These are phyloP conservation scores for Prosopocoilus inquinatus DNA, from an alignment of 2,888 invertebrate species.

Conservation along the genomic window DNA sequence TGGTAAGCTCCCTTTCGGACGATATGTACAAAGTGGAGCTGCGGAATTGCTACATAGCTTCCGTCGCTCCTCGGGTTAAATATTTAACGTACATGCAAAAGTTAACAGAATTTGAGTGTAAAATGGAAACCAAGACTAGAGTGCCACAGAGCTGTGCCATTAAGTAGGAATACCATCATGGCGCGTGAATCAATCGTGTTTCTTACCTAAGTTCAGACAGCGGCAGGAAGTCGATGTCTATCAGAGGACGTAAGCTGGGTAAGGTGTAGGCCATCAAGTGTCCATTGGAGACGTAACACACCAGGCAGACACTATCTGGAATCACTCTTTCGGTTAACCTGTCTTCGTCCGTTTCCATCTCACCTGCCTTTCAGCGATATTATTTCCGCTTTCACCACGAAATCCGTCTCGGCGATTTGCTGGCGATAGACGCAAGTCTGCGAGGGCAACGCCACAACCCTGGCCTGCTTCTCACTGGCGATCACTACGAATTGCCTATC, in stretches of 20 bases:
- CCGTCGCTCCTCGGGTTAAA: neutral
- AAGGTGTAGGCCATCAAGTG: constrained; percentile 92
- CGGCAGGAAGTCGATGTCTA: constrained; percentile 93
- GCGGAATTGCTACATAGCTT: neutral
- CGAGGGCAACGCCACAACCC: constrained; percentile 90
- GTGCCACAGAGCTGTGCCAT: constrained; percentile 15
- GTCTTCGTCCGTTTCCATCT: too few relatives aligned
- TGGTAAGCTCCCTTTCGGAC: neutral
- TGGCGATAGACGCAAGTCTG: constrained; percentile 93
- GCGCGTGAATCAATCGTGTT: too few relatives aligned
- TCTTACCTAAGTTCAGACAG: constrained; percentile 88
- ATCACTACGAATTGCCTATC: constrained; percentile 93
- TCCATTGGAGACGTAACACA: constrained; percentile 92
- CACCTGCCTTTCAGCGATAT: constrained; percentile 81
- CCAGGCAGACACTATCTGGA: constrained; percentile 91
- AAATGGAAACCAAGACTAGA: constrained; percentile 6
- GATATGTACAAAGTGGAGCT: neutral
- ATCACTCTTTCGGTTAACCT: constrained; percentile 26
- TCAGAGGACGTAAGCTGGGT: constrained; percentile 89
- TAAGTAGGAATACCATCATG: too few relatives aligned
- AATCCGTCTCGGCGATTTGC: constrained; percentile 89
- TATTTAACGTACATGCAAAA: neutral
- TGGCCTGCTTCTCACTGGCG: constrained; percentile 92
- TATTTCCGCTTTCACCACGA: constrained; percentile 92
- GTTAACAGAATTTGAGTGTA: neutral